These are phyloP conservation scores for Myripristis murdjan DNA, from an alignment of 2,797 vertebrate species.

Conservation along the genomic window DNA sequence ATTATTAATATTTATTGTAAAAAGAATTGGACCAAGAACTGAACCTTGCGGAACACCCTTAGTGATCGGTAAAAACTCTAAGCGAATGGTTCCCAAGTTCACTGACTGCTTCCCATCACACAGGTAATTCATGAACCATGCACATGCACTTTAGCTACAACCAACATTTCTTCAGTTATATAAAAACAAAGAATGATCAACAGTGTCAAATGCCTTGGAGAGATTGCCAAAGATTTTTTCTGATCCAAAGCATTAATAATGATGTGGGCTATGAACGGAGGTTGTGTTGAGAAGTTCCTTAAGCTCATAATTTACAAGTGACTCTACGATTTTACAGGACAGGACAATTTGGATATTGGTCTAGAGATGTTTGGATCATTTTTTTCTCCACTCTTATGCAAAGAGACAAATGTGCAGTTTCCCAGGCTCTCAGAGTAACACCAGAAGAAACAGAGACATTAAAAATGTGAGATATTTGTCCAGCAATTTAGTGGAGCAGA, in stretches of 20 bases:
- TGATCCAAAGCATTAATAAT: not conserved
- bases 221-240: not conserved
- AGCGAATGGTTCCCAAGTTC: not conserved
- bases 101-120: not conserved
- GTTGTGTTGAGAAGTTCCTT: not conserved
- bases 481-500: too few species aligned
- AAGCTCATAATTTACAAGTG: not conserved
- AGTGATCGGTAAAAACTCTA: not conserved
- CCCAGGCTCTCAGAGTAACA: too few species aligned
- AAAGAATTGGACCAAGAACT: not conserved
- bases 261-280: too few species aligned
- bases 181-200: not conserved
- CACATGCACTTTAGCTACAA: not conserved
- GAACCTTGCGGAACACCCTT: too few species aligned
- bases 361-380: too few species aligned
- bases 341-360: too few species aligned
- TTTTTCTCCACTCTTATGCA: too few species aligned
- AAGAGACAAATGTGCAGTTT: too few species aligned
- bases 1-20: not conserved
- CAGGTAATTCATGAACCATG: not conserved
- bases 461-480: too few species aligned
- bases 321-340: too few species aligned
- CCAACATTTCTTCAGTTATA: not conserved
- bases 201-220: not conserved
- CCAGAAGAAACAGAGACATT: too few species aligned